Evolutionary conservation across 1,140 invertebrate genomes (phyloP), one percentile per base, ranked within the genome.

Genomic region (Drosophila orosa): DNA sequence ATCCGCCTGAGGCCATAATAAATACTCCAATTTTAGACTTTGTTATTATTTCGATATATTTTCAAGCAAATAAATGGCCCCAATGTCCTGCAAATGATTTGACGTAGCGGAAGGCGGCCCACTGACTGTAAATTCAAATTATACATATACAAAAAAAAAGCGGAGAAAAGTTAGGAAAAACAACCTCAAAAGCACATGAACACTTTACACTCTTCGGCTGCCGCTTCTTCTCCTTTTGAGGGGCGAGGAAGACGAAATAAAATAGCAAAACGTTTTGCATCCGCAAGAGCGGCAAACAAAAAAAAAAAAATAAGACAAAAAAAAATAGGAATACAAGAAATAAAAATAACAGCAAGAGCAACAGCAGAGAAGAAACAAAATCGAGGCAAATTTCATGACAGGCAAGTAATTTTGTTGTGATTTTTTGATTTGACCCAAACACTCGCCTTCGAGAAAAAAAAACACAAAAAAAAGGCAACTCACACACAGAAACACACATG

Each of bases 391-490:
- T 85, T 85, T 85, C 82, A 86, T 86, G 83, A 78, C 83, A 86
- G 75, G 75, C 78, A 81, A 86, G 83, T 86, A 86, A 86, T 82
- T 86, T 86, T 86, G 82, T 86, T 86, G 83, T 87, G 83, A 86
- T 86, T 86, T 86, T 86, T 86, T 86, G 82, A 86, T 86, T 86
- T 79, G 83, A 86, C 83, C 82, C 83, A 86, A 84, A 86, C 83
- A 81, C 66, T 79, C 75, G 56, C 25, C 50, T 65, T 40, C 25
- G 56, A 22, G 37, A 45, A 40, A 78, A 56, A 74, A 45, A n/a
- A n/a, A n/a, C n/a, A n/a, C n/a, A n/a, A 44, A 45, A 40, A 78
- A 56, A 74, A 45, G 29, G 40, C 39, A 50, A 27, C 31, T 47
- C 37, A 55, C 29, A 35, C 33, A 72, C 10, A 48, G 44, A 47